A percentile compares a stretch with the other conserved stretches of the same genome.
These are phyloP conservation scores for Entomyzon cyanotis DNA, from an alignment of 2,113 vertebrate species.

Conservation along the genomic window DNA sequence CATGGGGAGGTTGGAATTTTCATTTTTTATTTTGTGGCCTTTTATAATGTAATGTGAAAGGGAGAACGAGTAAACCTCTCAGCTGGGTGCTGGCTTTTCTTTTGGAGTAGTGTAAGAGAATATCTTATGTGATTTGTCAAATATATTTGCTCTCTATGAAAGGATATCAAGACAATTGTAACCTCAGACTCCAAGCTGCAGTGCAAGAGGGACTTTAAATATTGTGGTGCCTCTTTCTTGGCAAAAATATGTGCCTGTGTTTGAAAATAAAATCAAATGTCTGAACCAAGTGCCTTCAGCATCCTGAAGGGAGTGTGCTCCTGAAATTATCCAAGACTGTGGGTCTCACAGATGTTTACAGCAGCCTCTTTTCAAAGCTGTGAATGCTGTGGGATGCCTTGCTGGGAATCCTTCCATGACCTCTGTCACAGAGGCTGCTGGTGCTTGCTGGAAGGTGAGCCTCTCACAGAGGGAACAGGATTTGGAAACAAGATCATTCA, in stretches of 20 bases:
- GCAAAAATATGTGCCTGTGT: neutral
- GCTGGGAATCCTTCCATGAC: neutral
- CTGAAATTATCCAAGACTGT: neutral
- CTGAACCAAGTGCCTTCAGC: neutral
- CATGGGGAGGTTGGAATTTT: fast-evolving
- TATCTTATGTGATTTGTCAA: neutral
- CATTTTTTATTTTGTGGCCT: neutral
- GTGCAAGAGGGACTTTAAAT: neutral
- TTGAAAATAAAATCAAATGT: neutral
- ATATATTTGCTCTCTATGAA: neutral
- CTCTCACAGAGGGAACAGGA: neutral
- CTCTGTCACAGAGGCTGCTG: neutral
- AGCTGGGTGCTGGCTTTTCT: neutral
- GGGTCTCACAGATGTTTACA: neutral
- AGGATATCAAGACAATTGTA: neutral
- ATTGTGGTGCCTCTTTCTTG: neutral
- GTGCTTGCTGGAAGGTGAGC: neutral
- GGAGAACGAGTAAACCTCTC: neutral
- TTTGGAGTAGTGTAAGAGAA: neutral
- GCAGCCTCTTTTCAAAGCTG: neutral
- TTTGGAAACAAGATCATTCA: neutral
- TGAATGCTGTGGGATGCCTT: neutral
- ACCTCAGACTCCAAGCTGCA: neutral
- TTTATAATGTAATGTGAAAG: neutral
- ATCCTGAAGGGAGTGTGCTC: neutral